Base-by-base conservation (phyloP, 2,797 vertebrate genomes). In the Ptychobarbus kaznakovi region DNA sequence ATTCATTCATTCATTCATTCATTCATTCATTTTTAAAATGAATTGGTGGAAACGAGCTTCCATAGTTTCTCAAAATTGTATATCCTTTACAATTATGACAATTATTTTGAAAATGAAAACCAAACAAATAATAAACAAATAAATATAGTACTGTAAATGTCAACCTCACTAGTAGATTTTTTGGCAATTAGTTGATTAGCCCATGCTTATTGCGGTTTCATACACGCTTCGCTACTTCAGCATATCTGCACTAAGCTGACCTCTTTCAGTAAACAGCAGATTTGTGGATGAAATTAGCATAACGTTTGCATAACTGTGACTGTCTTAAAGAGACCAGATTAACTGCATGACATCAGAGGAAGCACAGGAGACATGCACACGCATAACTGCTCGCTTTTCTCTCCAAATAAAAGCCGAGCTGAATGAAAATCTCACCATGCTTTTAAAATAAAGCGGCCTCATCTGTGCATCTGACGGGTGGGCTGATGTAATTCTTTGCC, bases 331-430 rank as follows among this genome's bases (percentile, higher is more conserved):
- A 90, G 91, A 94, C 92, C 92, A 93, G 94, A 93, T 94, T 93
- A 95, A 95, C 94, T 93, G 94, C 91, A 86, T 94, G 93, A 94
- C 92, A 94, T 93, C 93, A 93, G 92, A 94, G 90, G 90, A 90
- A 87, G 77, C 68, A 89, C 85, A 81, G 56, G 38, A 80, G 25
- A 46, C 22, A 22, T 3, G 10, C 58, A 53, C 74, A 61, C 15
- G 40, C n/a, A 75, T 74, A 70, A 74, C 35, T 40, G 38, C 70
- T n/a, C 15, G 2, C 2, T 49, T 51, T 32, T 12, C 46, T 56
- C 66, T 72, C 68, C 49, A 69, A 25, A 18, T 16, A 20, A 83
- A 22, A 51, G 20, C 28, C 28, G 16, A 7, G 22, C 32, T 40
- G 9, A 53, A 22, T 49, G 18, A 61, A 61, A 66, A 78, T 77